A percentile compares a stretch with the other conserved stretches of the same genome.
Conservation (phyloP, 2,113 vertebrate species). For the Tachysurus fulvidraco region DNA sequence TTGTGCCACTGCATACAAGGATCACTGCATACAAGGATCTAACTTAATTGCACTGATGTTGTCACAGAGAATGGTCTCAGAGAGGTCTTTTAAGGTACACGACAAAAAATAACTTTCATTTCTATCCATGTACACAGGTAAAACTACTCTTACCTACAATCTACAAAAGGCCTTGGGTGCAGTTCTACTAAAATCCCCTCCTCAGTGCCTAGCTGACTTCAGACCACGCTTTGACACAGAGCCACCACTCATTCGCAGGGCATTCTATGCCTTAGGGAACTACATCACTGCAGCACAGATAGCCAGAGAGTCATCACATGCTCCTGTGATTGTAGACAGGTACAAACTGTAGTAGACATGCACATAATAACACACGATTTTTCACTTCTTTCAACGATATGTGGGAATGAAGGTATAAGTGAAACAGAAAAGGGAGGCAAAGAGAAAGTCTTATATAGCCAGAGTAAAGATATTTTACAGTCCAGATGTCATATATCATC, state of each 20-base stretch:
- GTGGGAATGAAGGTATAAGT: background rate
- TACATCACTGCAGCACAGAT: conserved; percentile 88
- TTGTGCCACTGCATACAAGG: background rate
- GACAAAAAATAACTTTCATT: background rate
- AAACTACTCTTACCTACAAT: conserved; percentile 85
- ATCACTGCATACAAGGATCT: too few relatives aligned
- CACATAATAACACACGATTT: background rate
- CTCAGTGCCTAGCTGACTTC: conserved; percentile 79
- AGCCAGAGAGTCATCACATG: conserved; percentile 65
- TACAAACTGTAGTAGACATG: conserved; percentile 55
- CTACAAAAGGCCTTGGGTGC: conserved; percentile 76
- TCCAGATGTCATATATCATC: background rate
- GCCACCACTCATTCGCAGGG: conserved; percentile 82
- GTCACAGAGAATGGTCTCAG: background rate
- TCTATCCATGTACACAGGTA: conserved; percentile 71
- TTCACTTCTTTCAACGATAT: background rate
- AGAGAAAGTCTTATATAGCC: background rate
- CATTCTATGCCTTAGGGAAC: conserved; percentile 91
- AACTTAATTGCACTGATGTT: background rate
- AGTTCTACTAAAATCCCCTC: conserved; percentile 80
- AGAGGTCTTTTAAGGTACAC: too few relatives aligned
- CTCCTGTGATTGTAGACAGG: conserved; percentile 91
- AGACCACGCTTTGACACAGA: conserved; percentile 83
- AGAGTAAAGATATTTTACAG: background rate
- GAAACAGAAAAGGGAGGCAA: background rate